Base-by-base conservation (phyloP, 2,797 vertebrate species). In the Octomys mimax region DNA sequence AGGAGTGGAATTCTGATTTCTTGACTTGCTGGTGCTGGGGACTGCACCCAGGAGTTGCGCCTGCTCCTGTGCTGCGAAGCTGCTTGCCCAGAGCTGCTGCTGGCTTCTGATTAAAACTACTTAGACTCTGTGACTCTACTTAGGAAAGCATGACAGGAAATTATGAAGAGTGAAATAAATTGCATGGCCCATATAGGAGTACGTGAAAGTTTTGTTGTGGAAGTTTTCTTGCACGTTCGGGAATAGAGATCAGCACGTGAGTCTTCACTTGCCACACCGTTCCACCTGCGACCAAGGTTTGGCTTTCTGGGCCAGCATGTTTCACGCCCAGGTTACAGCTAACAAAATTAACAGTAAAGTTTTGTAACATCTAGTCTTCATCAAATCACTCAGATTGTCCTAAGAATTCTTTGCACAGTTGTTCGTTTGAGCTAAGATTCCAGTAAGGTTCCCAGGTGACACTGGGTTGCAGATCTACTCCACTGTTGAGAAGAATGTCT, bases 101-200 rank as follows among this genome's bases (percentile, higher is more conserved):
- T 68, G 21, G 59, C 70, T 94, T 94, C 78, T 96, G 33, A 83
- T 61, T 22, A 26, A 81, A 75, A 77, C 92, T 31, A 33, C 11
- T 54, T 71, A 57, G 39, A 66, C n/a, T 59, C 36, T 61, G 62
- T 42, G 52, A 66, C 83, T 95, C 57, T 77, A 36, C 14, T 46
- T 77, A 92, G 70, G 68, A 66, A 95, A 93, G 9, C 85, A 62
- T 77, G 61, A 84, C 89, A 42, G 57, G 59, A 73, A 91, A 18
- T 59, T 73, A 71, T 80, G 33, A 71, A 31, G 18, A 95, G 26
- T 26, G 92, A 88, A 87, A 52, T 68, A 78, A 95, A 95, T 94
- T 70, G 49, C 3, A 33, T 21, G 81, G 24, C 73, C 57, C 86
- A n/a, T 54, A 22, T 89, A 88, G 83, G 91, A 85, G 6, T 68